Base-by-base conservation (phyloP, 2,888 invertebrate species). In the Cantharis rufa region DNA sequence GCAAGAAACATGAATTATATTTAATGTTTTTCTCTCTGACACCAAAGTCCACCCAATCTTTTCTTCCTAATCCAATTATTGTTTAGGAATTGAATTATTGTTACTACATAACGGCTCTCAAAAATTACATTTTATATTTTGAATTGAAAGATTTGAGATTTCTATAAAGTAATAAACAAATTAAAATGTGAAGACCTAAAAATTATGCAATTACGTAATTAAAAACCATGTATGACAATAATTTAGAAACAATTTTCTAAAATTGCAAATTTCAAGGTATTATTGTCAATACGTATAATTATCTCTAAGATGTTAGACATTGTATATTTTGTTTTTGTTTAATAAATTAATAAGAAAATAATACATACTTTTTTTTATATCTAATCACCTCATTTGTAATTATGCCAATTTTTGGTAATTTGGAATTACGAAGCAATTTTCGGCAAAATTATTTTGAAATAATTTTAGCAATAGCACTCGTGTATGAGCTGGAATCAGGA, bases 11-110 rank as follows among this genome's bases (percentile, higher is more conserved):
- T 32, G 74, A 24, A 63, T 69, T 28, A 73, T 74, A 71, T 74
- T 73, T 74, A 48, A 72, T 72, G 69, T 69, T 16, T 76, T 69
- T 76, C 24, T 32, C 15, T 10, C 24, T 61, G 76, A 72, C 72
- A 69, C 69, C 15, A 69, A 76, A 71, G 24, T 70, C 69, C 63
- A 21, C 76, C 76, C 72, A 70, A 70, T 48, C 15, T 62, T 70
- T 63, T 63, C 7, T 18, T 11, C 18, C 16, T 63, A n/a, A 63
- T 63, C 13, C 63, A 63, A 11, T 48, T 48, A 48, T 48, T 48
- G 48, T 48, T 24, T 24, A 24, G 24, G 24, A 24, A 24, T 24
- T 24, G 24, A 24, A 24, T 24, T 24, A 24, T 24, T 24, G 24
- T 24, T 24, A 24, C 9, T 48, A 48, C 7, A 48, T 48, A 48